Evolutionary conservation across 1,140 invertebrate species (phyloP), one percentile per base, ranked within the genome.

Genomic region (Globodera ellingtonae): DNA sequence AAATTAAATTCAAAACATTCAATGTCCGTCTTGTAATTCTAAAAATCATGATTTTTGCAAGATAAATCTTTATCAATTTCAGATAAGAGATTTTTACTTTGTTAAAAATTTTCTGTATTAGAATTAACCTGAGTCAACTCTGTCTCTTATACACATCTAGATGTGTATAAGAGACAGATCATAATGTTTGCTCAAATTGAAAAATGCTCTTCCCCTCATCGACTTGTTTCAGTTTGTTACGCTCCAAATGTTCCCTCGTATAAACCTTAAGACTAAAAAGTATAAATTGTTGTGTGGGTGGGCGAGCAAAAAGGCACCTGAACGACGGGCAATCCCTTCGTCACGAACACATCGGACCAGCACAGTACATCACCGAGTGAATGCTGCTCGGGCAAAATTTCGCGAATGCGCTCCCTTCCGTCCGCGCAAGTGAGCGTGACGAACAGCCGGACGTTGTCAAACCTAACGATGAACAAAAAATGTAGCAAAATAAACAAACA

Each of bases 361-460:
- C 72, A 73, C 35, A 86, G 76, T 46, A 86, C 70, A 44, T 59
- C 72, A 7, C 44, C 13, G 48, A 84, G 77, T 4, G 80, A 73
- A 15, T 83, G 59, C 69, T 65, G 7, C 62, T 69, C 50, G 4
- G 35, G 21, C 21, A 80, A 67, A 8, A 35, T 21, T 18, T 85
- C 66, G 75, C 79, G 73, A 47, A 73, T 35, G 66, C 82, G 8
- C 74, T 79, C 65, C 65, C 79, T 77, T 52, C 78, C 80, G 59
- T 86, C 82, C 18, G 74, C 75, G 15, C 82, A 69, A 72, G 85
- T 81, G 46, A 86, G 81, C 6, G 87, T 52, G 18, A 86, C 46
- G 52, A 88, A 86, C 67, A 88, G 72, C 0, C 81, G 76, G 24
- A 86, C 81, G 71, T 81, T 88, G 3, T 85, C 72, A 6, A 59